Conservation (phyloP, 2,113 vertebrate genomes). For the Acanthochromis polyacanthus region DNA sequence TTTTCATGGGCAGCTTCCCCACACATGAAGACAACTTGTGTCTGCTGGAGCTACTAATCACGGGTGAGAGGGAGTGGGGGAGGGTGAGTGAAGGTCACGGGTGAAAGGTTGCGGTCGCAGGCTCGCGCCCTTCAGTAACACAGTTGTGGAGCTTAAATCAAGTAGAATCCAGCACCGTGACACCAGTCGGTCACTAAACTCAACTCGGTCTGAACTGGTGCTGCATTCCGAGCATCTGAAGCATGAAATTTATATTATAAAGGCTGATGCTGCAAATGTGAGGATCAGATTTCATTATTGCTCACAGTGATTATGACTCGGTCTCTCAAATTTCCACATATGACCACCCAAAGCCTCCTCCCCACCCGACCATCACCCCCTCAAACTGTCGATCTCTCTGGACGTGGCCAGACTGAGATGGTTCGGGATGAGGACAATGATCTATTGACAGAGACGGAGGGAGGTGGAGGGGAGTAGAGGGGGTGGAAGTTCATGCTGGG, state of each 20-base stretch:
- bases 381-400: constrained; percentile 39
- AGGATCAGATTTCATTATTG: constrained; percentile 28
- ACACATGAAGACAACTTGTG: constrained; percentile 10
- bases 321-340: background rate
- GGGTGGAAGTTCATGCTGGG: constrained; percentile 41
- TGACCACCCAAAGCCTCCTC: background rate
- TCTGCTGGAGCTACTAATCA: constrained; percentile 6
- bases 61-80: background rate
- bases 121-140: constrained; percentile 43
- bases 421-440: constrained; percentile 56
- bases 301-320: background rate
- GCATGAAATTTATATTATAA: constrained; percentile 29
- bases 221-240: constrained; percentile 18
- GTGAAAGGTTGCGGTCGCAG: constrained; percentile 49
- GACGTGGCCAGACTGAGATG: constrained; percentile 43
- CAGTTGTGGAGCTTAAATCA: constrained; percentile 26
- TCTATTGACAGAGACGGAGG: constrained; percentile 57
- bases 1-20: constrained; percentile 11
- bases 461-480: background rate
- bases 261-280: background rate
- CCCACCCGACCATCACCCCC: background rate
- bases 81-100: constrained; percentile 41
- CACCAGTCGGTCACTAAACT: constrained; percentile 10
- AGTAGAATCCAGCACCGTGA: constrained; percentile 2
- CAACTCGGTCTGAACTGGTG: constrained; percentile 9